Base-by-base conservation (phyloP, 2,113 vertebrate genomes). In the Clupea harengus region DNA sequence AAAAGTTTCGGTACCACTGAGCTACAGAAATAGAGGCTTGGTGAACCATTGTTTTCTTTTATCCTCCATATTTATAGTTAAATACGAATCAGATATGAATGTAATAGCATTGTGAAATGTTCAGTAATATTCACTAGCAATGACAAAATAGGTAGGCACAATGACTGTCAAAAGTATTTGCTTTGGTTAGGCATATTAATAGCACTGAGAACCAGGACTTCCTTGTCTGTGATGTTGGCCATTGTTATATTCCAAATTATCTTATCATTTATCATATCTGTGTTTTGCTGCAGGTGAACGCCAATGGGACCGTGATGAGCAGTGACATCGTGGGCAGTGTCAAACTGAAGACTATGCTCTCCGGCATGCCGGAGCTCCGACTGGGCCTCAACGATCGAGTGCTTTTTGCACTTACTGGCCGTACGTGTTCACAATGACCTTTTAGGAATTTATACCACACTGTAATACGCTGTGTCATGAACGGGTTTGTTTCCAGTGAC, bases 251-350 rank as follows among this genome's bases (percentile, higher is more conserved):
- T 54, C 13, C 7, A 1, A 39, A 20, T 60, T 22, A 60, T 60
- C 54, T 6, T 60, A 22, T 39, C 39, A 39, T 39, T 39, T 39
- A 39, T 39, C 39, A 60, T 22, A 60, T 22, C 18, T 18, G 54
- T 28, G 28, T 89, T 28, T 86, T 0, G 80, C 83, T 17, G 11
- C 88, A 98, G 97, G 97, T 98, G 89, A 98, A 96, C 18, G 96
- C 94, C 46, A 97, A 94, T 0, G 97, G 97, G 75, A 96, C 95
- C 0, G 97, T 98, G 82, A 96, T 98, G 93, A 97, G 96, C 89
- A 98, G 97, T 8, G 97, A 98, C 94, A 97, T 98, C 0, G 96
- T 98, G 85, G 97, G 97, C 85, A 95, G 94, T 90, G 96, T 98
- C 91, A 97, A 96, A 88, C 95, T 98, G 88, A 97, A 97, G 90